Conservation (phyloP, 2,888 invertebrate species). For the Trissoscelio sp. region DNA sequence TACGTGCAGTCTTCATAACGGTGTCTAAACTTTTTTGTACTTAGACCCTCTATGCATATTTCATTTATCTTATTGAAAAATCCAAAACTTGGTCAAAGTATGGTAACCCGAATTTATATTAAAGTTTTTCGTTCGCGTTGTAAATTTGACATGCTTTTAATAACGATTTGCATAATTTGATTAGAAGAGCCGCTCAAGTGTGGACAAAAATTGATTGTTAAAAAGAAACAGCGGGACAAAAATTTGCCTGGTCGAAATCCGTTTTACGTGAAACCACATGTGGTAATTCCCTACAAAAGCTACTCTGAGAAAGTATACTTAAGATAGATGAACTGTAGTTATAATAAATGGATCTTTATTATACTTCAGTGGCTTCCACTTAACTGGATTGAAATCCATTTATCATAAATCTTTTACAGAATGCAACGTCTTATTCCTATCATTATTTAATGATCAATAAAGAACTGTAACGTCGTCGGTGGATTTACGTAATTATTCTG, state of each 20-base stretch:
- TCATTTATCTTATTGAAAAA: conserved; percentile 63
- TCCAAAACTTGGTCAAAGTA: conserved; percentile 50
- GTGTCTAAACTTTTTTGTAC: conserved; percentile 49
- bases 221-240: conserved; percentile 12
- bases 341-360: conserved; percentile 59
- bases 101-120: conserved; percentile 54
- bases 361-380: conserved; percentile 52
- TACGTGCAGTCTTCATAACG: conserved; percentile 35
- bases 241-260: conserved; percentile 8
- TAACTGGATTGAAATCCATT: conserved; percentile 55
- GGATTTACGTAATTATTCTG: conserved; percentile 31
- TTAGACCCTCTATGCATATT: conserved; percentile 46
- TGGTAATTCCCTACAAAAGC: conserved; percentile 48
- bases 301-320: conserved; percentile 54
- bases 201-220: conserved; percentile 6
- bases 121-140: conserved; percentile 40
- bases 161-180: conserved; percentile 45
- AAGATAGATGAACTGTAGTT: conserved; percentile 54
- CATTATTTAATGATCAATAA: conserved; percentile 26
- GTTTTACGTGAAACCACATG: conserved; percentile 35
- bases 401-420: conserved; percentile 55
- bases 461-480: not conserved
- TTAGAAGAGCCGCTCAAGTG: not conserved
- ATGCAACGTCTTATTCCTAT: conserved; percentile 39
- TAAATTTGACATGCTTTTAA: conserved; percentile 24